Conservation (phyloP, 2,797 vertebrate genomes). For the Chelmon rostratus region DNA sequence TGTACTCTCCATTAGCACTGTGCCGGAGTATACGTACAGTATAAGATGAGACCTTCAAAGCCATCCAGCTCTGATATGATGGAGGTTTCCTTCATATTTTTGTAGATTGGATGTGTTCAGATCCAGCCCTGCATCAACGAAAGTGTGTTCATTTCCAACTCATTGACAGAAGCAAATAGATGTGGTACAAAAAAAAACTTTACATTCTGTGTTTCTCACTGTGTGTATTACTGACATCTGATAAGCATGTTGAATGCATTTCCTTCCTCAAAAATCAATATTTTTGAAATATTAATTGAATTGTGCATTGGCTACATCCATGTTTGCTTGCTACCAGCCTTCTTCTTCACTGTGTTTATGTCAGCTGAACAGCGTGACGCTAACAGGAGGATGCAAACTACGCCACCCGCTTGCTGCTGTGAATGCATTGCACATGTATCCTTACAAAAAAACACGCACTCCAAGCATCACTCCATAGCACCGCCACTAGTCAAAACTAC, state of each 20-base stretch:
- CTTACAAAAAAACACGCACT: background rate
- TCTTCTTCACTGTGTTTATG: background rate
- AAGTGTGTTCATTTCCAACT: accelerated
- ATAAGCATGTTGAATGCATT: no score
- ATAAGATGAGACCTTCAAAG: background rate
- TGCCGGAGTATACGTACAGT: background rate
- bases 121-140: background rate
- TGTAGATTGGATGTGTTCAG: background rate
- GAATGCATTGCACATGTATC: background rate
- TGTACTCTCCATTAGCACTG: conserved; percentile 26
- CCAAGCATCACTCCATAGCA: background rate
- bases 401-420: background rate
- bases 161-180: background rate
- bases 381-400: background rate
- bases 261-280: no score
- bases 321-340: background rate
- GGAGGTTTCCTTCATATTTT: background rate
- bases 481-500: background rate
- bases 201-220: background rate
- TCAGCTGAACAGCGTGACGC: background rate
- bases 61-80: conserved; percentile 9
- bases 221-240: no score
- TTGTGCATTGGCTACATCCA: background rate
- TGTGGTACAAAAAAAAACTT: background rate
- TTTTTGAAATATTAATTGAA: no score